Base-by-base conservation (phyloP, 2,888 invertebrate genomes). In the Ypsolopha scabrella region DNA sequence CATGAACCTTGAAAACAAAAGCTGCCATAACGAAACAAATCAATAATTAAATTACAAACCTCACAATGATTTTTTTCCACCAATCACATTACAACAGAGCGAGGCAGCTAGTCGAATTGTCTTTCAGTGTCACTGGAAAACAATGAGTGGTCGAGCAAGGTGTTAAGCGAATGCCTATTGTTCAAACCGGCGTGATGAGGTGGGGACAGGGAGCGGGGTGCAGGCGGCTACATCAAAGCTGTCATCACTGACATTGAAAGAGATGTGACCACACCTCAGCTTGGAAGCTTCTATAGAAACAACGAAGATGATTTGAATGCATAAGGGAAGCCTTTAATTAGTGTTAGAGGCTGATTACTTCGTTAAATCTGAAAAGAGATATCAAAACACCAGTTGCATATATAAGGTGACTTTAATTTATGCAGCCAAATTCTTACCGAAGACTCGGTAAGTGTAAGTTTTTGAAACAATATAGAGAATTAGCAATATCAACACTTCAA, bases 91-190 rank as follows among this genome's bases (percentile, higher is more conserved):
- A 58, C 55, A 65, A 64, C 60, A 57, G 53, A 57, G 4, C 43
- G 14, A 33, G 13, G 39, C n/a, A 41, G 13, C 38, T 13, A 52
- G 41, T 48, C 48, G 50, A 53, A 54, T 52, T 53, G 56, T 54
- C 51, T 54, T 54, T 38, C 53, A 53, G 53, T 53, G 58, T 55
- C 56, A 53, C 48, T 52, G 35, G 56, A 59, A 63, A 65, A 68
- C 66, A 69, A 68, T 71, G 64, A 69, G 61, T 64, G 61, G 67
- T 67, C 63, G 63, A 62, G 64, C 65, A 60, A 68, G 67, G 72
- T 69, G 69, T 69, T 68, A 65, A 65, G 62, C 64, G 64, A 67
- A 69, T 70, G 65, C 64, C 68, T 68, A 71, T 75, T 74, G 70
- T 73, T 69, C 58, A 67, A 53, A 55, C 50, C 58, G 51, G 58